Evolutionary conservation across 2,113 vertebrate genomes (phyloP), one percentile per base, ranked within the genome.

Genomic region (human (Homo sapiens)): DNA sequence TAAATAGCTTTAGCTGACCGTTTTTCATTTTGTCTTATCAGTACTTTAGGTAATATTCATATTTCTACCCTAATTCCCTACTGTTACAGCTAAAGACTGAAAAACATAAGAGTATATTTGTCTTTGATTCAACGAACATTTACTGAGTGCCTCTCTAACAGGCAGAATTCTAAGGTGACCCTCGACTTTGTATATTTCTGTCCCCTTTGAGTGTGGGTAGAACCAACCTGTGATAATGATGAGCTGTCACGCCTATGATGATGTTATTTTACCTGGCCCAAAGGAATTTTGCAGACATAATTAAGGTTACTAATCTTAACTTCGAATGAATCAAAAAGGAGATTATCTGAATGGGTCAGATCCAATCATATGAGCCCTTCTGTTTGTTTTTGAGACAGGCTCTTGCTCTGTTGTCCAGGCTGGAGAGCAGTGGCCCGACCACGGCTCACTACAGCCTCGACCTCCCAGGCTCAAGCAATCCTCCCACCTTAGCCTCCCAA

Each of bases 291-390:
- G 35, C 40, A 91, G 48, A 82, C 79, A 82, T 48, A 73, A 81
- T 55, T 81, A 76, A 79, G 68, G 43, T 59, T 72, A 93, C n/a
- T 85, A 83, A 96, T 96, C 25, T 38, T 45, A 35, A 90, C 43
- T 40, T 1, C 81, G 27, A 86, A n/a, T 79, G 85, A 50, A 79
- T 85, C 4, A 32, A 82, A 78, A 89, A 57, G 20, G 17, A 93
- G 85, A 96, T 85, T 90, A 84, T 70, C 25, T 43, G 43, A 13
- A 32, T 79, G 35, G 22, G 50, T 70, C 59, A 59, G 35, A 84
- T 25, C 22, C 64, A 70, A 52, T 43, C 72, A 84, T 25, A 27
- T 32, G 61, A 64, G 61, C 27, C 27, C 13, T 64, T 64, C 23
- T 9, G 55, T 22, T 27, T 64, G 27, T 64, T 64, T 64, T 64